Evolutionary conservation across 2,888 invertebrate genomes (phyloP), one percentile per base, ranked within the genome.

Genomic region (Drosophila mimica): DNA sequence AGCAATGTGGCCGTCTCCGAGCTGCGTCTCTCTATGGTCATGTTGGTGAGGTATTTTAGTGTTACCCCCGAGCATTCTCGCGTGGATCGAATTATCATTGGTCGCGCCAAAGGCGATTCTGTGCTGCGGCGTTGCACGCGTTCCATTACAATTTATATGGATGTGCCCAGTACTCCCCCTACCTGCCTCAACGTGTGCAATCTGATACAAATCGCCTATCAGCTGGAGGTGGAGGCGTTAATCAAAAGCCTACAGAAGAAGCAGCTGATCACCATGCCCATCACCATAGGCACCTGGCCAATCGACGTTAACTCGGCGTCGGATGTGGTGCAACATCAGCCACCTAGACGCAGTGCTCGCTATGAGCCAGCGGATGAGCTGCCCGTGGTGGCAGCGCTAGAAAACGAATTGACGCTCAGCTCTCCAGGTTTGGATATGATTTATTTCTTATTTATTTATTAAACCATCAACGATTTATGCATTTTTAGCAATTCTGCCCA

Each of bases 1-100:
- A 95, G 95, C 30, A 94, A 67, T n/a, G 83, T 89, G 15, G 79
- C 85, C 5, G 85, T 92, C 1, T 84, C 91, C 0, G 88, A 87
- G 34, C 67, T 92, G n/a, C 61, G 74, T 0, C 81, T 92, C 20
- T 72, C 85, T 0, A 67, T 92, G 4, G 79, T 91, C 9, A 92
- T 92, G 88, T 68, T 91, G 17, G 84, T 92, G 1, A 84, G 91
- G 4, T 91, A 91, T 20, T 88, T 79, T 17, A 90, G 92, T 51
- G 64, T 82, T 0, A 73, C 64, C 2, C 88, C 84, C 0, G 79
- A 76, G 7, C 80, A 81, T 6, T 81, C 87, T 0, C 81, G 88
- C 1, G 84, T 91, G 5, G 91, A 92, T 66, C 88, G 89, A n/a
- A 88, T 92, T 48, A 74, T 81, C 0, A 84, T 92, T 38, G 81